Base-by-base conservation (phyloP, 2,113 vertebrate species). In the Gavia stellata region DNA sequence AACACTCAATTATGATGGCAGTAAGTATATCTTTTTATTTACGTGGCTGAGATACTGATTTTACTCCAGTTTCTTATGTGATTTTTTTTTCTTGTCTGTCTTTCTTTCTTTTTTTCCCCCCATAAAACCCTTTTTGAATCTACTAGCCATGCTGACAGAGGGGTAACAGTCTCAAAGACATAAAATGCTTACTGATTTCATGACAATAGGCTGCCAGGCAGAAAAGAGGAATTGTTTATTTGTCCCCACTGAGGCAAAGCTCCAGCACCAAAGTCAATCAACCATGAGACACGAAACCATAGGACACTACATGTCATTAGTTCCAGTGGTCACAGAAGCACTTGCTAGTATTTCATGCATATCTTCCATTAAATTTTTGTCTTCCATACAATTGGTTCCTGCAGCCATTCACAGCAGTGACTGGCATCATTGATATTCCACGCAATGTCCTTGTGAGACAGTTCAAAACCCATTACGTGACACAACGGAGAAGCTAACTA, bases 1-100 rank as follows among this genome's bases (percentile, higher is more conserved):
- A 67, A 99, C 99, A 1, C 98, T 99, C 55, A 99, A 99, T 95
- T 97, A 98, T 2, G 99, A 99, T 3, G 99, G 99, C 98, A 99
- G 99, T 99, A 98, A 99, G 99, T 98, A 67, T 83, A 44, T 33
- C 16, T 55, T 96, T 40, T 58, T n/a, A 65, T 80, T 82, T 50
- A 14, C 14, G 3, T 1, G 0, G 38, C 55, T 74, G 31, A 53
- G 7, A 23, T 24, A 19, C 15, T 4, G 7, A 4, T 50, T 66
- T 38, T 15, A 8, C 21, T 70, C 9, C 17, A 14, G 4, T 55
- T 63, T 62, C 23, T 49, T 17, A 6, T 2, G 17, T 38, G 42
- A 25, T 34, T 8, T 28, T 65, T 66, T 75, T 44, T 50, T 16
- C 7, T 75, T 72, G 18, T 21, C 38, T 38, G 38, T 25, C 7